These are phyloP conservation scores for Steinernema scapterisci DNA, from an alignment of 2,888 invertebrate species.

Conservation along the genomic window DNA sequence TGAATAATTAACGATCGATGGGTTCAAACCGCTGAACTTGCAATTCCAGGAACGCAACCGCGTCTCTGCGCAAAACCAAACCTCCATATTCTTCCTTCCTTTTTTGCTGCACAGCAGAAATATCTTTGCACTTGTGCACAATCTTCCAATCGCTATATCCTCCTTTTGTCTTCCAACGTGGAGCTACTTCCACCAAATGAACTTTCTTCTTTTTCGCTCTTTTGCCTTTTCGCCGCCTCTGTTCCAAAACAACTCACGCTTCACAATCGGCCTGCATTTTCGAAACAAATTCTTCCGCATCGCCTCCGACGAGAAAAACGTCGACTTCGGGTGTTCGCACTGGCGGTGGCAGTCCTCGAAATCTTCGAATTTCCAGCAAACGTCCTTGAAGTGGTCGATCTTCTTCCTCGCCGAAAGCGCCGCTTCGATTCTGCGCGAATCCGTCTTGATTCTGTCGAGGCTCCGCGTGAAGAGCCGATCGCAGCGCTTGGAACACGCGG, in stretches of 20 bases:
- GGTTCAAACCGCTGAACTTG: too few relatives aligned
- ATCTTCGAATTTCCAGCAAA: slow-evolving; percentile 16
- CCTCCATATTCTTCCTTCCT: too few relatives aligned
- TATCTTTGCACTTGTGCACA: too few relatives aligned
- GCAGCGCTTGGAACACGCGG: not conserved
- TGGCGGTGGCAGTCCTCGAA: slow-evolving; percentile 19
- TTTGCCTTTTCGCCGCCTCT: not conserved
- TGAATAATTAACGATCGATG: too few relatives aligned
- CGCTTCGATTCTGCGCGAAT: not conserved
- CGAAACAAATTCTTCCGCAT: slow-evolving; percentile 8
- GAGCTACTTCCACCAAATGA: not conserved
- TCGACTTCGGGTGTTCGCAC: slow-evolving; percentile 12
- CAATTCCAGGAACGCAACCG: too few relatives aligned
- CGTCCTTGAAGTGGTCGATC: slow-evolving; percentile 7
- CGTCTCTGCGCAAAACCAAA: too few relatives aligned
- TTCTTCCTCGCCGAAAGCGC: not conserved
- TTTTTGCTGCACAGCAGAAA: too few relatives aligned
- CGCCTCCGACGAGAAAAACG: slow-evolving; percentile 23
- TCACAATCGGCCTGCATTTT: slow-evolving; percentile 11
- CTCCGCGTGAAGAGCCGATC: not conserved
- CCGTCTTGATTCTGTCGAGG: not conserved
- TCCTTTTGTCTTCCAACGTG: not conserved
- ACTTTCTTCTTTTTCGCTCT: not conserved
- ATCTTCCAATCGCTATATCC: too few relatives aligned
- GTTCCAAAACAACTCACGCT: slow-evolving; percentile 8